Evolutionary conservation across 2,113 vertebrate genomes (phyloP), one percentile per base, ranked within the genome.

Genomic region (Otolemur garnettii): DNA sequence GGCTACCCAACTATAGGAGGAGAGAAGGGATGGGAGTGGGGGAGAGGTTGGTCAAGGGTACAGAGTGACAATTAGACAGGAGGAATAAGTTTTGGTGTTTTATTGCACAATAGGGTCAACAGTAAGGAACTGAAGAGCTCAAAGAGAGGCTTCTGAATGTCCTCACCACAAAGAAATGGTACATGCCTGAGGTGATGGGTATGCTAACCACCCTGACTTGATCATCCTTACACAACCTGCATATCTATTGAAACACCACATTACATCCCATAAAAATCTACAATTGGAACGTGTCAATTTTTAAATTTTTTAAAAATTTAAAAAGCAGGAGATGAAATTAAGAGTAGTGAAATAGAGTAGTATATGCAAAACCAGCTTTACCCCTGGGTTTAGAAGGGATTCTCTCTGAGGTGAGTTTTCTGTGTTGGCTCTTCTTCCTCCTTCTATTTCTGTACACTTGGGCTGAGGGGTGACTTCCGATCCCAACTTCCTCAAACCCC

Each of bases 401-500:
- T 28, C 50, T 59, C 19, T 38, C 0, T 21, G 82, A 60, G 15
- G 4, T 5, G 28, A 64, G 8, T 14, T 19, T 59, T 89, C n/a
- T 78, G 42, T 45, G 2, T 71, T 77, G 10, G 33, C 17, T 42
- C 30, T 42, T 53, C 24, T 66, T 75, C 26, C 57, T 79, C 7
- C 45, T 59, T 95, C 87, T 97, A 74, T 71, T 90, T 96, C 62
- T 92, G 80, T 80, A 38, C 45, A 86, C 5, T 0, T 30, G 4
- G 17, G 50, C 72, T 59, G 69, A 50, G 69, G 28, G 18, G 74
- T 72, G 74, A 83, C 82, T 90, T 94, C 85, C 19, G 42, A 59
- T 7, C 66, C 30, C 2, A 19, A 91, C 89, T 96, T 97, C 94
- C 97, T 92, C 90, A 87, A 84, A 83, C 45, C 9, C 53, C 72